Evolutionary conservation across 2,113 vertebrate species (phyloP).

Genomic region (Takifugu flavidus): DNA sequence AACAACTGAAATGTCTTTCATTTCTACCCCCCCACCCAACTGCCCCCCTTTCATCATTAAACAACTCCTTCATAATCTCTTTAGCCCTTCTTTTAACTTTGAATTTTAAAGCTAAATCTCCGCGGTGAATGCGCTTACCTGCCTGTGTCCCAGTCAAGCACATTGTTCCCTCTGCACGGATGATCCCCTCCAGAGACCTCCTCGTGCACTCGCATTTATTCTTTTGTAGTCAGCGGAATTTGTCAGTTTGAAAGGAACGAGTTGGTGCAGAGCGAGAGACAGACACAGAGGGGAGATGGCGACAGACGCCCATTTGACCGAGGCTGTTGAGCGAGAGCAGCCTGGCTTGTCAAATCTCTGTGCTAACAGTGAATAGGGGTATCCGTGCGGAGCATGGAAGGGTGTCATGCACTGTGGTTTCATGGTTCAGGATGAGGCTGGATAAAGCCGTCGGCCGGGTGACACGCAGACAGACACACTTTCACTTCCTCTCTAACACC

Average conservation of each 20-base stretch:
- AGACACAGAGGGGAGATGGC: constrained; percentile 62
- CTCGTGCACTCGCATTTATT: constrained; percentile 57
- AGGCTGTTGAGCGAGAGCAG: constrained; percentile 91
- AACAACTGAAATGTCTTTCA: no score
- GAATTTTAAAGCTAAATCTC: constrained; percentile 21
- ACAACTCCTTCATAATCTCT: not conserved
- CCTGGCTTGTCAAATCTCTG: constrained; percentile 93
- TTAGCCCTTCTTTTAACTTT: not conserved
- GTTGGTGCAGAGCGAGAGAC: constrained; percentile 62
- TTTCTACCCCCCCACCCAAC: no score
- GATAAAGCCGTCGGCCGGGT: constrained; percentile 71
- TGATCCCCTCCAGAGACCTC: constrained; percentile 57
- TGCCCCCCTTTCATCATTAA: no score
- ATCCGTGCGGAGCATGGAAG: constrained; percentile 84
- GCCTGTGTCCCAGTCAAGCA: constrained; percentile 40
- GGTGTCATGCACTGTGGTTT: constrained; percentile 90
- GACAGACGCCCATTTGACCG: constrained; percentile 84
- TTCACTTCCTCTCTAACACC: constrained; percentile 46
- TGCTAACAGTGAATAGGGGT: constrained; percentile 92
- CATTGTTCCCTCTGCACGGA: constrained; percentile 45
- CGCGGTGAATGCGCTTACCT: constrained; percentile 39
- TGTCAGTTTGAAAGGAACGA: constrained; percentile 66
- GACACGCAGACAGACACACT: constrained; percentile 78
- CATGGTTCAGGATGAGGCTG: constrained; percentile 89
- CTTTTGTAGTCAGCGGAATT: constrained; percentile 65